These are phyloP conservation scores for Eurystomus glaucurus DNA, from an alignment of 2,797 vertebrate species.

Conservation along the genomic window DNA sequence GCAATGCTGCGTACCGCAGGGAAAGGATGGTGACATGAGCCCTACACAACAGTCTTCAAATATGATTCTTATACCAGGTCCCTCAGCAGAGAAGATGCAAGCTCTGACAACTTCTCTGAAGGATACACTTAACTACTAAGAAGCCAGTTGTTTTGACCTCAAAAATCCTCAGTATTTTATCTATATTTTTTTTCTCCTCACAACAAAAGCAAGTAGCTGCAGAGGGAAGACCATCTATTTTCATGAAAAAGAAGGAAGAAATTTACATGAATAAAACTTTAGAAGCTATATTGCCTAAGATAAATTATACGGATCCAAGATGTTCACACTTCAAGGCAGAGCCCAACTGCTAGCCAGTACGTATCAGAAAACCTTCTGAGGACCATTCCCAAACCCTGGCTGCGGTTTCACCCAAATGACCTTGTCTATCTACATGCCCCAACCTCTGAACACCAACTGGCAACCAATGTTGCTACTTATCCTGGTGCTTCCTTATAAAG, in stretches of 20 bases:
- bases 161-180: background rate
- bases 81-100: background rate
- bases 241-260: background rate
- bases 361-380: background rate
- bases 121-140: background rate
- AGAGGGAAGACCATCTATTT: background rate
- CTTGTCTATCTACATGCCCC: background rate
- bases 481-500: background rate
- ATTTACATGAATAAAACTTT: background rate
- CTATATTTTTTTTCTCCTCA: background rate
- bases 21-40: background rate
- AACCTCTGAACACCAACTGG: background rate
- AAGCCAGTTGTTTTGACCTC: background rate
- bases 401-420: background rate
- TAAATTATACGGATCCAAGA: background rate
- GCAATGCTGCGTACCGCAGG: background rate
- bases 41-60: background rate
- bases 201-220: conserved; percentile 12
- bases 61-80: background rate
- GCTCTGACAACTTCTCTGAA: background rate
- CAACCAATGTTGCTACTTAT: background rate
- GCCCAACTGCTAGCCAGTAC: background rate
- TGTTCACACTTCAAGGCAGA: background rate
- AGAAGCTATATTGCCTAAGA: background rate
- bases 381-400: background rate